Base-by-base conservation (phyloP, 1,140 invertebrate genomes). In the Cotesia chilonis region DNA sequence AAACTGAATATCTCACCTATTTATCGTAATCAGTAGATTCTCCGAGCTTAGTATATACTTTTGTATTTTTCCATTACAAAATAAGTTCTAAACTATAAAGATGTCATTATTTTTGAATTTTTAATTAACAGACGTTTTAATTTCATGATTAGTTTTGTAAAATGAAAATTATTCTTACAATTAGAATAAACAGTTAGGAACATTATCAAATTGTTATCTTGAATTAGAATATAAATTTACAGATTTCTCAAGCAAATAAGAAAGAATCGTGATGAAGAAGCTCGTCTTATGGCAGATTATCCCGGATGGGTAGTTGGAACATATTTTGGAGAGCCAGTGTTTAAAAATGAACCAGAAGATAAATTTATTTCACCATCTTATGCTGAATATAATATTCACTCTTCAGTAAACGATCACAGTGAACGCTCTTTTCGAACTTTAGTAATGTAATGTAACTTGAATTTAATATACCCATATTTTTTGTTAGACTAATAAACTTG, bases 241-340 rank as follows among this genome's bases (percentile, higher is more conserved):
- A 91, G 90, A 52, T 90, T 86, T 78, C 84, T 98, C 80, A 96
- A 94, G 78, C 93, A 96, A 79, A 68, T 95, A 2, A 88, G 92
- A 66, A 89, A 88, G 60, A 96, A 96, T 85, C 89, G 94, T 14
- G 94, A 97, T 65, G 92, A 93, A 70, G 96, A 98, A 85, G 89
- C 89, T 55, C 90, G 94, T 72, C 86, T 98, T 7, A 98, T 97
- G 96, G 91, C 91, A 71, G 91, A 96, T 84, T 93, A 95, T 3
- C 91, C 92, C 71, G 94, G 93, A 78, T 98, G 96, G 96, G 91
- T 92, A 87, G 92, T 94, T 28, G 96, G 96, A 12, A 97, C 94
- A 4, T 94, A 90, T 79, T 96, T 92, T 77, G 95, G 95, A 7
- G 92, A 95, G 82, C 92, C 92, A 59, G 85, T 97, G 41, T 97